These are phyloP conservation scores for Corvus cornix DNA, from an alignment of 2,113 vertebrate genomes.

Conservation along the genomic window DNA sequence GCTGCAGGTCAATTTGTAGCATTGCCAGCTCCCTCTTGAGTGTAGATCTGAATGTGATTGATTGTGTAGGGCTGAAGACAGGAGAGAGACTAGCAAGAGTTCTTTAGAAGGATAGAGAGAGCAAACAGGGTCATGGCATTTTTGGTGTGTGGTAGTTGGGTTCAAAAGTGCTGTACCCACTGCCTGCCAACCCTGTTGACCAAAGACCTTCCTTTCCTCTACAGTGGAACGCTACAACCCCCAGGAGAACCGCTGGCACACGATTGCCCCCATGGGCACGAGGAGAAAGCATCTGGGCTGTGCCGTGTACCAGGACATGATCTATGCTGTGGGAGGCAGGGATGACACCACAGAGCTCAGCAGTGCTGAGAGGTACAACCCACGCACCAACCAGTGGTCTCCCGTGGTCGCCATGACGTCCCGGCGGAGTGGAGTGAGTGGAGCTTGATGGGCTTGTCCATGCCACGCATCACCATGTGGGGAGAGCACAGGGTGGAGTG, in stretches of 20 bases:
- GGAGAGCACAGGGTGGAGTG: neutral
- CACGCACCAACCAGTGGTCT: conserved; percentile 97
- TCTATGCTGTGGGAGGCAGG: conserved; percentile 95
- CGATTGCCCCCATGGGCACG: conserved; percentile 96
- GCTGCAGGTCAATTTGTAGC: neutral
- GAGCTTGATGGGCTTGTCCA: neutral
- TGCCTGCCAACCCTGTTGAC: neutral
- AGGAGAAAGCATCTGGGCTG: conserved; percentile 96
- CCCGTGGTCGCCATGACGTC: conserved; percentile 99
- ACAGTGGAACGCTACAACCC: conserved; percentile 97
- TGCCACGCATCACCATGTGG: rapidly evolving
- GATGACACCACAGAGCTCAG: conserved; percentile 98
- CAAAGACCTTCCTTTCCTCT: neutral
- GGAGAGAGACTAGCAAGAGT: neutral
- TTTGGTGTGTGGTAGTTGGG: neutral
- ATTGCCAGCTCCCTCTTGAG: neutral
- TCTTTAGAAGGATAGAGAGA: neutral
- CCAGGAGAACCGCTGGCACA: conserved; percentile 99
- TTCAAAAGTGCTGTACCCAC: neutral
- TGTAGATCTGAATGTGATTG: neutral
- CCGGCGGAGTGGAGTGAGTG: conserved; percentile 91
- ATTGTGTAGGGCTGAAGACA: neutral
- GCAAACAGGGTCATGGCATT: neutral
- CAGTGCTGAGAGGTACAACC: conserved; percentile 96
- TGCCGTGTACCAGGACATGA: conserved; percentile 98